These are phyloP conservation scores for Polyommatus iphigenia DNA, from an alignment of 2,888 invertebrate species.

Conservation along the genomic window DNA sequence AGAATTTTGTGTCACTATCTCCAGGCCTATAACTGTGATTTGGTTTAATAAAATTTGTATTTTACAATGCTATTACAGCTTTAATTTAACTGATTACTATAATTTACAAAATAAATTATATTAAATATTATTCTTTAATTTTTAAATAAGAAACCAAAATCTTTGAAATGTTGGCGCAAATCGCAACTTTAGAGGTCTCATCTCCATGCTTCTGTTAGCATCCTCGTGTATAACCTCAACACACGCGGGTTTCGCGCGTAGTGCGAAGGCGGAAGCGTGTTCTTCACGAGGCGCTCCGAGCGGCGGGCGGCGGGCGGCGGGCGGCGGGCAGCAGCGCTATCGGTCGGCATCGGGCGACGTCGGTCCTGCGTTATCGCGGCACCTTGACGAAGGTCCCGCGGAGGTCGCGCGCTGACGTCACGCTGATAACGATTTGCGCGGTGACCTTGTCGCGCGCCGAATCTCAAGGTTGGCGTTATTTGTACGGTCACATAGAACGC, in stretches of 20 bases:
- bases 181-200: no score
- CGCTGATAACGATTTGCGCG: conserved; percentile 78
- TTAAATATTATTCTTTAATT: no score
- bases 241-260: not conserved
- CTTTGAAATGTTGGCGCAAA: no score
- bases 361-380: conserved; percentile 69
- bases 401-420: conserved; percentile 77
- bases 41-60: not conserved
- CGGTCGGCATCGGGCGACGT: conserved; percentile 62
- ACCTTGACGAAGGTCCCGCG: conserved; percentile 66
- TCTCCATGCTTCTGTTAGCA: not conserved
- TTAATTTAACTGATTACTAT: no score
- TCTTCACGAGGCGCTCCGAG: conserved; percentile 40
- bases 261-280: conserved; percentile 41
- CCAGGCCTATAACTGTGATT: no score
- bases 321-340: conserved; percentile 45
- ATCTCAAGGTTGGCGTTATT: conserved; percentile 78
- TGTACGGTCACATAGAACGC: conserved; percentile 71
- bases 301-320: conserved; percentile 38
- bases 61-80: no score
- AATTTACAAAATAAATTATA: no score
- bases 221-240: not conserved
- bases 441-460: conserved; percentile 78
- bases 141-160: no score
- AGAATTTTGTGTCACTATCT: no score